These are phyloP conservation scores for Drosophila watanabei DNA, from an alignment of 1,140 invertebrate genomes.

Conservation along the genomic window DNA sequence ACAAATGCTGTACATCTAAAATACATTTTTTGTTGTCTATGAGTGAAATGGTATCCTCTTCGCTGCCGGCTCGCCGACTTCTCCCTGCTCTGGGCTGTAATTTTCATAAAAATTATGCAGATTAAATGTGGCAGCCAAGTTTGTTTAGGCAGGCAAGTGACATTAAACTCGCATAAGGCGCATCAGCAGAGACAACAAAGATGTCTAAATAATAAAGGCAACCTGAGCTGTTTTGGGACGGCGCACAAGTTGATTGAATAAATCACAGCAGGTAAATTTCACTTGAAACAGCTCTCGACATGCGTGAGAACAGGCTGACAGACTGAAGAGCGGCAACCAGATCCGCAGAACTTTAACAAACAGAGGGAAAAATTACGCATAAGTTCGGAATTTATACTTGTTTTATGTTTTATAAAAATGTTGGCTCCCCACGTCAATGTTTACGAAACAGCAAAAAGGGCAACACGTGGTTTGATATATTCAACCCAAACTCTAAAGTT, in stretches of 20 bases:
- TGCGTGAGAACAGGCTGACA: slow-evolving; percentile 46
- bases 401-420: background rate
- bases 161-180: slow-evolving; percentile 78
- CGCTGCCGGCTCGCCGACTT: background rate
- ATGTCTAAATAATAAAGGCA: slow-evolving; percentile 82
- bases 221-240: slow-evolving; percentile 53
- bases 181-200: slow-evolving; percentile 50
- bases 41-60: slow-evolving; percentile 7
- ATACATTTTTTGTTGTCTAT: slow-evolving; percentile 9
- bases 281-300: slow-evolving; percentile 41
- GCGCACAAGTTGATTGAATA: slow-evolving; percentile 81
- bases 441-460: no score
- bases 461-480: background rate
- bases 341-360: background rate
- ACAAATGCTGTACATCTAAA: background rate
- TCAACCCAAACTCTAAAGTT: background rate
- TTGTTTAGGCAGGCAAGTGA: slow-evolving; percentile 60
- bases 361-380: background rate
- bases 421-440: background rate
- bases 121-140: slow-evolving; percentile 76
- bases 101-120: slow-evolving; percentile 81
- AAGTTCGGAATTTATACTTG: no score
- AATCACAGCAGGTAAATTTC: slow-evolving; percentile 75
- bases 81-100: slow-evolving; percentile 13
- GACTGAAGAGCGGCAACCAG: slow-evolving; percentile 3